Evolutionary conservation across 2,113 vertebrate genomes (phyloP).

Genomic region (Azemiops feae): DNA sequence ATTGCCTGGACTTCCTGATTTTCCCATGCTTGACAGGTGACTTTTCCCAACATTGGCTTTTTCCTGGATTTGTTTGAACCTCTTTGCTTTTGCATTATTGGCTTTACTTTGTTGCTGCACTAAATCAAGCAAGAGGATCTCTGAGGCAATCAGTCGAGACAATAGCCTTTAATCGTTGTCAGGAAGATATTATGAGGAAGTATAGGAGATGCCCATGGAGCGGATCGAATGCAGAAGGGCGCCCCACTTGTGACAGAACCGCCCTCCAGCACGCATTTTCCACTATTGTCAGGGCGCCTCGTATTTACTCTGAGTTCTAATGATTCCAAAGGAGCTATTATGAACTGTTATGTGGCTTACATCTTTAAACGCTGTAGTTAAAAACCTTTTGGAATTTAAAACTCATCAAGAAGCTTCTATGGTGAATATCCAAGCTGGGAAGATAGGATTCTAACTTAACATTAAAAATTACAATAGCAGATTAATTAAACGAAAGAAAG

Average conservation of each 20-base stretch:
- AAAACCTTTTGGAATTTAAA: slow-evolving; percentile 56
- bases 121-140: slow-evolving; percentile 56
- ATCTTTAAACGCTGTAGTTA: slow-evolving; percentile 58
- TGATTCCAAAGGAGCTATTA: slow-evolving; percentile 70
- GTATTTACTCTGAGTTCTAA: slow-evolving; percentile 68
- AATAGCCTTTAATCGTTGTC: slow-evolving; percentile 65
- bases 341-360: slow-evolving; percentile 68
- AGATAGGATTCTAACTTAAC: slow-evolving; percentile 56
- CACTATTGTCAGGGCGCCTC: slow-evolving; percentile 61
- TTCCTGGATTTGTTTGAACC: slow-evolving; percentile 44
- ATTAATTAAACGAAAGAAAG: neutral
- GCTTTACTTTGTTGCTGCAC: slow-evolving; percentile 51
- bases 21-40: neutral
- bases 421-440: slow-evolving; percentile 59
- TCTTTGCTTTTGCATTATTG: slow-evolving; percentile 52
- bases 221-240: slow-evolving; percentile 54
- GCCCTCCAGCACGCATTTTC: slow-evolving; percentile 61
- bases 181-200: slow-evolving; percentile 53
- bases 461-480: slow-evolving; percentile 44
- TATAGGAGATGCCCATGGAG: slow-evolving; percentile 60
- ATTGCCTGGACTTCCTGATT: neutral
- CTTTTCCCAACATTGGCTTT: slow-evolving; percentile 10
- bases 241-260: slow-evolving; percentile 52
- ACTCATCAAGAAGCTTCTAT: slow-evolving; percentile 67
- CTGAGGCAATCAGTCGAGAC: slow-evolving; percentile 53